Evolutionary conservation across 2,888 invertebrate genomes (phyloP).

Genomic region (Brachylomia viminalis): DNA sequence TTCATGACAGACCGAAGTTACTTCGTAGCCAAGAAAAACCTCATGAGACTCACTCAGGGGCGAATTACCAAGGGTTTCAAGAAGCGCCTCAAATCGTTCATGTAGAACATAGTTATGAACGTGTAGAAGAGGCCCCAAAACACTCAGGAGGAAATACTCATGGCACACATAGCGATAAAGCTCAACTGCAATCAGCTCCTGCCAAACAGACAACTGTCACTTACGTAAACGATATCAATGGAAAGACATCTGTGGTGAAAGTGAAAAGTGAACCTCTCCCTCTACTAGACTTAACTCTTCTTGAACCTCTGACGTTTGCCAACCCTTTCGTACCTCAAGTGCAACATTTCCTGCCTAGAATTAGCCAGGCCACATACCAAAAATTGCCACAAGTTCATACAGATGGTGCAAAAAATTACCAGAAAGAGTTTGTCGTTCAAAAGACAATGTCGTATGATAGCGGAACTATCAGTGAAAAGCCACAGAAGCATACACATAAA

Average conservation of each 20-base stretch:
- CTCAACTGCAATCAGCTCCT: slow-evolving; percentile 73
- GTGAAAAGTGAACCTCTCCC: slow-evolving; percentile 82
- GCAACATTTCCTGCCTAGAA: slow-evolving; percentile 86
- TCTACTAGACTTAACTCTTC: slow-evolving; percentile 82
- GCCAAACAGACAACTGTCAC: slow-evolving; percentile 77
- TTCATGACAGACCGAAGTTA: slow-evolving; percentile 28
- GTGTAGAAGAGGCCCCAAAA: slow-evolving; percentile 45
- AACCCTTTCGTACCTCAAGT: slow-evolving; percentile 88
- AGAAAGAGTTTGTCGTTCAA: slow-evolving; percentile 77
- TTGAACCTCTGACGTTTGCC: slow-evolving; percentile 85
- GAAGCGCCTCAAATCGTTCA: slow-evolving; percentile 47
- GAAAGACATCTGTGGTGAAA: slow-evolving; percentile 81
- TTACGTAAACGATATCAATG: slow-evolving; percentile 77
- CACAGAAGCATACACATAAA: slow-evolving; percentile 72
- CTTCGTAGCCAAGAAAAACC: slow-evolving; percentile 45
- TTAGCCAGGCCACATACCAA: slow-evolving; percentile 80
- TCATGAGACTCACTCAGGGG: slow-evolving; percentile 25
- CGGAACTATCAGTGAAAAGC: slow-evolving; percentile 72
- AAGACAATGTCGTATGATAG: slow-evolving; percentile 81
- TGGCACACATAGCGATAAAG: slow-evolving; percentile 66
- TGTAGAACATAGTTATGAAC: slow-evolving; percentile 53
- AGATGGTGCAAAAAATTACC: slow-evolving; percentile 75
- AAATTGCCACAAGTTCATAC: slow-evolving; percentile 76
- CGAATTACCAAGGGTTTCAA: slow-evolving; percentile 62
- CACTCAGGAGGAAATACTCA: slow-evolving; percentile 62